A percentile compares a stretch with the other conserved stretches of the same genome.
These are phyloP conservation scores for Homalodisca vitripennis DNA, from an alignment of 1,140 invertebrate species.

Conservation along the genomic window DNA sequence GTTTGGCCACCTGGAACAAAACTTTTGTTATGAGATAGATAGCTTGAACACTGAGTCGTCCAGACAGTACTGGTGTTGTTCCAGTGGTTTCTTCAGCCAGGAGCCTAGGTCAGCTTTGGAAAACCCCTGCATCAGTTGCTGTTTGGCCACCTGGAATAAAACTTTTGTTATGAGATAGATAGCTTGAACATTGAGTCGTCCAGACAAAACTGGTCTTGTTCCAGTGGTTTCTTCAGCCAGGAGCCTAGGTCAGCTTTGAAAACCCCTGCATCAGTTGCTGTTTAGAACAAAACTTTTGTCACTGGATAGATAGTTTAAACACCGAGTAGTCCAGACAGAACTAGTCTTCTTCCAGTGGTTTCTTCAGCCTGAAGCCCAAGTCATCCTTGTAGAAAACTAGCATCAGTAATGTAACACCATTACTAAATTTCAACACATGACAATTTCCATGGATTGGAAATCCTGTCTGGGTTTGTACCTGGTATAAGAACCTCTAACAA, in stretches of 20 bases:
- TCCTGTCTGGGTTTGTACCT: too few relatives aligned
- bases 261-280: slow-evolving; percentile 73
- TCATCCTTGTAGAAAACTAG: slow-evolving; percentile 76
- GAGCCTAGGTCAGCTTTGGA: slow-evolving; percentile 73
- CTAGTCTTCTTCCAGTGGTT: slow-evolving; percentile 88
- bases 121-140: slow-evolving; percentile 73
- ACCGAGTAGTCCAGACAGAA: slow-evolving; percentile 57
- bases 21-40: slow-evolving; percentile 46
- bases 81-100: slow-evolving; percentile 89
- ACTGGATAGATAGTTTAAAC: background rate
- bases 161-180: too few relatives aligned
- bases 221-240: slow-evolving; percentile 88
- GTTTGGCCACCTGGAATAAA: slow-evolving; percentile 75
- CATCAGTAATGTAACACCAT: too few relatives aligned
- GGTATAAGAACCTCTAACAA: too few relatives aligned
- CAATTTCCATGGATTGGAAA: too few relatives aligned
- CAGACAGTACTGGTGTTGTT: slow-evolving; percentile 81
- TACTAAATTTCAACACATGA: too few relatives aligned
- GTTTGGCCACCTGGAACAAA: slow-evolving; percentile 31
- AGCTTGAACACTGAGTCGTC: slow-evolving; percentile 39
- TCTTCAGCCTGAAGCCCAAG: slow-evolving; percentile 83
- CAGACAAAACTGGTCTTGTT: slow-evolving; percentile 81
- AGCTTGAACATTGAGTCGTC: slow-evolving; percentile 38
- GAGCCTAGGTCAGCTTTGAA: slow-evolving; percentile 73
- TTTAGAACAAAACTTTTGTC: slow-evolving; percentile 46